These are phyloP conservation scores for Aphidius colemani DNA, from an alignment of 2,888 invertebrate species.

Conservation along the genomic window DNA sequence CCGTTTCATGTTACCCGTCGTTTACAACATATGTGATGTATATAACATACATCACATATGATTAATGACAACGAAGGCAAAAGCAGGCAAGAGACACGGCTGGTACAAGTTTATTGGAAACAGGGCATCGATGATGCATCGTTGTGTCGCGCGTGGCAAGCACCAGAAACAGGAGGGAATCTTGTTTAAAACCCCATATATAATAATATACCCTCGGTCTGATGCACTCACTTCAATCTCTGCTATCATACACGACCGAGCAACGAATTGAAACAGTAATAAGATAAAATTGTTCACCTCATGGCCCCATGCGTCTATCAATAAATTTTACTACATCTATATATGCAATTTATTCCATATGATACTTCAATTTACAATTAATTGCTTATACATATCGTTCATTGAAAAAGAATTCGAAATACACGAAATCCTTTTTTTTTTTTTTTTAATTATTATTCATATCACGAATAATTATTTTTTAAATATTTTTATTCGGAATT, in stretches of 20 bases:
- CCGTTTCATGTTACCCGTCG: constrained; percentile 35
- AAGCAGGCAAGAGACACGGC: constrained; percentile 35
- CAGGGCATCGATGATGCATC: constrained; percentile 46
- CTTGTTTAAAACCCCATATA: constrained; percentile 29
- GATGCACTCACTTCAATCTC: no score
- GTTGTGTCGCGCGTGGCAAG: constrained; percentile 32
- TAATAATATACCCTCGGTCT: no score
- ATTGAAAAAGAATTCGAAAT: background rate
- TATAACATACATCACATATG: constrained; percentile 22
- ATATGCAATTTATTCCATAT: background rate
- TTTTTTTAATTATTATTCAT: background rate
- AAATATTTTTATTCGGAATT: no score
- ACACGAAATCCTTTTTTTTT: background rate
- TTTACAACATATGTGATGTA: constrained; percentile 13
- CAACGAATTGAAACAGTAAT: constrained; percentile 39
- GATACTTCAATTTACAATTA: constrained; percentile 10
- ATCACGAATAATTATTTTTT: no score
- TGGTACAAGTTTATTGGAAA: constrained; percentile 47
- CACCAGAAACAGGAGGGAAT: constrained; percentile 21
- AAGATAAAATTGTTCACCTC: constrained; percentile 37
- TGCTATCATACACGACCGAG: no score
- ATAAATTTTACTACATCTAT: no score
- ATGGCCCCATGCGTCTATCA: background rate
- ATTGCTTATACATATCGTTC: background rate
- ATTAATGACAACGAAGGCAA: constrained; percentile 39